A percentile compares a stretch with the other conserved stretches of the same genome.
Evolutionary conservation across 2,888 invertebrate genomes (phyloP).

Genomic region (Scelioninae gen. 1): DNA sequence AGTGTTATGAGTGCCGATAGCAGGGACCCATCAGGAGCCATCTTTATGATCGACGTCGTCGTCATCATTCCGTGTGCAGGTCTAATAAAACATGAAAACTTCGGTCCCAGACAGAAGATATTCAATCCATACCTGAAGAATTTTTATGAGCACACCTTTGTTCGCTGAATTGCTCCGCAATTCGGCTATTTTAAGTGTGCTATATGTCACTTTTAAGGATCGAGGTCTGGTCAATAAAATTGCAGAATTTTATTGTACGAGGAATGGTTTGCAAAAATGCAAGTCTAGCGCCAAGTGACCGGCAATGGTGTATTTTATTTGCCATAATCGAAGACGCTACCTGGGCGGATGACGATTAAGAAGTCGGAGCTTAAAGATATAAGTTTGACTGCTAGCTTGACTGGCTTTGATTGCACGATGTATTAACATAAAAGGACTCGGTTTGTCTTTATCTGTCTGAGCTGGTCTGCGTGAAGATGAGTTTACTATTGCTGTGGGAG

Average conservation of each 20-base stretch:
- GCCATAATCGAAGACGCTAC: slow-evolving; percentile 49
- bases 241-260: slow-evolving; percentile 36
- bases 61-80: slow-evolving; percentile 46
- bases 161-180: slow-evolving; percentile 49
- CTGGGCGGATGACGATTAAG: slow-evolving; percentile 57
- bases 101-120: slow-evolving; percentile 34
- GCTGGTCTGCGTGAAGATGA: slow-evolving; percentile 18
- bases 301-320: slow-evolving; percentile 45
- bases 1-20: slow-evolving; percentile 58
- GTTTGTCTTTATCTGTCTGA: slow-evolving; percentile 39
- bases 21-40: slow-evolving; percentile 62
- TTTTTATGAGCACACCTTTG: slow-evolving; percentile 58
- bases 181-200: slow-evolving; percentile 60
- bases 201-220: slow-evolving; percentile 60
- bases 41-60: slow-evolving; percentile 70
- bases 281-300: slow-evolving; percentile 38
- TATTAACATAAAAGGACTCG: slow-evolving; percentile 51
- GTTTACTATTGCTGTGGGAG: slow-evolving; percentile 32
- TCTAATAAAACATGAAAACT: slow-evolving; percentile 67
- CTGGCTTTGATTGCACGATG: slow-evolving; percentile 43
- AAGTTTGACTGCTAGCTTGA: slow-evolving; percentile 34
- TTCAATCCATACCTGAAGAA: slow-evolving; percentile 42
- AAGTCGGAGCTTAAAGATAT: slow-evolving; percentile 35
- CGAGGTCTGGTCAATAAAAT: slow-evolving; percentile 52
- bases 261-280: slow-evolving; percentile 58